Evolutionary conservation across 1,140 invertebrate genomes (phyloP).

Genomic region (Lepidurus packardi): DNA sequence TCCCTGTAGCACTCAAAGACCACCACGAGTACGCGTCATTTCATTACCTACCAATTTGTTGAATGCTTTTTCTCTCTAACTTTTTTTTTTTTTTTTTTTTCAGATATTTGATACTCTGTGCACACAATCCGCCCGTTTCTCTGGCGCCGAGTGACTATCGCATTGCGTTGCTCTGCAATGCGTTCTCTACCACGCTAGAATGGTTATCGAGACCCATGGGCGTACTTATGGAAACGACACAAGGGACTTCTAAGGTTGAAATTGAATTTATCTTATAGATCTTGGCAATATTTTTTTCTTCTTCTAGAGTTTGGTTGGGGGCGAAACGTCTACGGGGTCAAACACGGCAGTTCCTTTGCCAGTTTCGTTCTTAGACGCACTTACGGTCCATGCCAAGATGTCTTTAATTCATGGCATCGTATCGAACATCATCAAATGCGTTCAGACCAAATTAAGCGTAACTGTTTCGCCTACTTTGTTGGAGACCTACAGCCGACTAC

Average conservation of each 20-base stretch:
- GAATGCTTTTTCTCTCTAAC: background rate
- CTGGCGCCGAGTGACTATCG: constrained; percentile 63
- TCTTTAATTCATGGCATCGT: constrained; percentile 92
- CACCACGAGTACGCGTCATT: background rate
- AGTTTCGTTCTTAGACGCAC: constrained; percentile 87
- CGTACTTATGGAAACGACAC: constrained; percentile 77
- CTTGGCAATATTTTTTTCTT: background rate
- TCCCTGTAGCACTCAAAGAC: background rate
- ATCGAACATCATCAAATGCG: constrained; percentile 78
- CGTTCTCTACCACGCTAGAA: constrained; percentile 83
- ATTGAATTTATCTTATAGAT: constrained; percentile 36
- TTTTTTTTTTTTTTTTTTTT: constrained; percentile 38
- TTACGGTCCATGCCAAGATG: constrained; percentile 96
- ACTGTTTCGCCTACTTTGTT: constrained; percentile 82
- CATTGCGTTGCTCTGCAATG: constrained; percentile 88
- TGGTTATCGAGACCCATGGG: constrained; percentile 76
- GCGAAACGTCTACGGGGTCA: background rate
- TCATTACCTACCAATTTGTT: background rate
- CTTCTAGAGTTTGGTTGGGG: background rate
- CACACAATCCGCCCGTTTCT: constrained; percentile 39
- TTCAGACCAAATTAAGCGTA: constrained; percentile 74
- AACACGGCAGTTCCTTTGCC: constrained; percentile 71
- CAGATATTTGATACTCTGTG: constrained; percentile 70
- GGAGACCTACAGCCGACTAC: constrained; percentile 85
- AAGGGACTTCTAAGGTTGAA: constrained; percentile 48